Base-by-base conservation (phyloP, 2,888 invertebrate genomes). In the Alviniconcha strummeri region DNA sequence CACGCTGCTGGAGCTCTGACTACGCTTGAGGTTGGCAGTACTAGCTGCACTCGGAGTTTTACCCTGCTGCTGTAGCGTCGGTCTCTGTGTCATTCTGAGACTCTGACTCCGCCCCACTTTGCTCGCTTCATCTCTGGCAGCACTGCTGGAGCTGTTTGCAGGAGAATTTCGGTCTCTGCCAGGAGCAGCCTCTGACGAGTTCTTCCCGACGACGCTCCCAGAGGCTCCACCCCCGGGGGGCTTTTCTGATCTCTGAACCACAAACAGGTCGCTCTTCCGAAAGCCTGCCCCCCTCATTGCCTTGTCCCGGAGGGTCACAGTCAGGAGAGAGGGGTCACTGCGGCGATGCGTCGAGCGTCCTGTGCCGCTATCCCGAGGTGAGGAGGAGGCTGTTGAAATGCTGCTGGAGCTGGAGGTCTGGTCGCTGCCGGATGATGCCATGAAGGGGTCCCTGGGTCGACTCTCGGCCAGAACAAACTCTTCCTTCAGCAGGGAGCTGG, bases 381-480 rank as follows among this genome's bases (percentile, higher is more conserved):
- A 86, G 64, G 89, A 87, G 0, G 88, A 85, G 69, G 82, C 64
- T 8, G 82, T 76, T 83, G 89, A 83, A 84, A 88, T 87, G 71
- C 89, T 88, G 84, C 89, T 88, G 75, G 86, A 85, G 83, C 89
- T 89, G 15, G 89, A 89, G 13, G 89, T 80, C 5, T 88, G 88
- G 72, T 89, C 89, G 85, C 90, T 89, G 8, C 89, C 89, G 0
- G 90, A 89, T 7, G 90, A 89, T 15, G 84, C 85, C 11, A 88
- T 84, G 54, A 89, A 86, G 6, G 88, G 86, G 83, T 91, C 91
- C 80, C 88, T 89, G 9, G 91, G 90, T 54, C 92, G 89, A 76
- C 91, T 91, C 80, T 91, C 91, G 77, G 91, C 93, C 60, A 93
- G 88, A 75, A 91, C 87, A 86, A 92, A 92, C 72, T 91, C 90